Evolutionary conservation across 2,797 vertebrate genomes (phyloP).

Genomic region (Betta splendens): DNA sequence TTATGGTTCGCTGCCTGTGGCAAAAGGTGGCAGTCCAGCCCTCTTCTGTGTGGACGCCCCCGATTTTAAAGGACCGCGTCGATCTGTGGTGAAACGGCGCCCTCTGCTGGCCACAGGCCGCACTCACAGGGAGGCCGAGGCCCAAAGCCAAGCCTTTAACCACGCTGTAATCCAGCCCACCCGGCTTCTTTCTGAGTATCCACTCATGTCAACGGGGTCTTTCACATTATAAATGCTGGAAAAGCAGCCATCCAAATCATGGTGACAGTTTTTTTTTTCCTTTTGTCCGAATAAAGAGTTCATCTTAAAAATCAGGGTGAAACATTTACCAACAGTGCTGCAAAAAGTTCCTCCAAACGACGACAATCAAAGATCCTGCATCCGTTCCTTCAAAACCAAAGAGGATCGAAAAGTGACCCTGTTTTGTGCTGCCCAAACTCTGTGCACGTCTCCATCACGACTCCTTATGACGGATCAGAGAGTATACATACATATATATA

Average conservation of each 20-base stretch:
- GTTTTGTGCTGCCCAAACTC: slow-evolving; percentile 70
- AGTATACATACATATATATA: slow-evolving; percentile 29
- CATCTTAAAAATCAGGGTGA: slow-evolving; percentile 72
- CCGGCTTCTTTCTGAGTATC: slow-evolving; percentile 42
- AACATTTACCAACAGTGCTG: slow-evolving; percentile 79
- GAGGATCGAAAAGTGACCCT: slow-evolving; percentile 74
- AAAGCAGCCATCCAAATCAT: slow-evolving; percentile 74
- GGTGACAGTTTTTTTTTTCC: slow-evolving; percentile 60
- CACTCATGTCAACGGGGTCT: slow-evolving; percentile 61
- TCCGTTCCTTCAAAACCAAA: slow-evolving; percentile 53
- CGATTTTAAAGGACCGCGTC: slow-evolving; percentile 26
- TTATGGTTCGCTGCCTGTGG: slow-evolving; percentile 54
- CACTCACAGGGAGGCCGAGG: slow-evolving; percentile 44
- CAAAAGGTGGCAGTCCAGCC: slow-evolving; percentile 51
- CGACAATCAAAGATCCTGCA: slow-evolving; percentile 66
- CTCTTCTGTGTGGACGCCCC: slow-evolving; percentile 36
- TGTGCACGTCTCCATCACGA: slow-evolving; percentile 69
- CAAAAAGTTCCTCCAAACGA: slow-evolving; percentile 73
- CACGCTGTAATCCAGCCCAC: slow-evolving; percentile 48
- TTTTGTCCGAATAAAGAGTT: slow-evolving; percentile 72
- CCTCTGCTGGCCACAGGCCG: slow-evolving; percentile 62
- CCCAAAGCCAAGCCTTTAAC: slow-evolving; percentile 62
- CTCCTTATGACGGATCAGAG: slow-evolving; percentile 64
- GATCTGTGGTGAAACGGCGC: slow-evolving; percentile 39
- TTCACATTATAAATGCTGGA: slow-evolving; percentile 84